Evolutionary conservation across 2,113 vertebrate genomes (phyloP).

Genomic region (Brienomyrus brachyistius): DNA sequence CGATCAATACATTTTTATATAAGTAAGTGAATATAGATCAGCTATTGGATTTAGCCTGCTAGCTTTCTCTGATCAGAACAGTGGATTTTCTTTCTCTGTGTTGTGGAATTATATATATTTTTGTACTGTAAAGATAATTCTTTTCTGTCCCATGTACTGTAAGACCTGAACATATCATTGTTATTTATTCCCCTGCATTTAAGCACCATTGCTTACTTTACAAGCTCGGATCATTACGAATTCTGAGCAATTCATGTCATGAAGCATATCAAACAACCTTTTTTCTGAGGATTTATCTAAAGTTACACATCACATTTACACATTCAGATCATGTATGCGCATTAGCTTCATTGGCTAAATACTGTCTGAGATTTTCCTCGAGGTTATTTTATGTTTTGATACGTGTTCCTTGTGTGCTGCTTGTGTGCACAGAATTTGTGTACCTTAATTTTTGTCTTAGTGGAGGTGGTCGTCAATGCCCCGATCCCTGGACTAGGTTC

Average conservation of each 20-base stretch:
- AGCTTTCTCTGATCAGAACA: conserved; percentile 1
- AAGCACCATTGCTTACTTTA: conserved; percentile 1
- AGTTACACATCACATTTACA: neutral
- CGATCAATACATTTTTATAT: neutral
- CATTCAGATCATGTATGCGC: neutral
- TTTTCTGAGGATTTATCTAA: neutral
- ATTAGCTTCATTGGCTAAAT: neutral
- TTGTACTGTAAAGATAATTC: conserved; percentile 7
- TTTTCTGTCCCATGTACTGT: conserved; percentile 14
- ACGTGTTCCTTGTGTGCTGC: neutral
- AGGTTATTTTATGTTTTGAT: neutral
- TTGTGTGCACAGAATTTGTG: neutral
- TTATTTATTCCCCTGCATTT: conserved; percentile 14
- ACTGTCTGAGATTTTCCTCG: neutral
- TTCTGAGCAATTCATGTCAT: neutral
- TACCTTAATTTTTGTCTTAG: neutral
- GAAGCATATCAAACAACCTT: neutral
- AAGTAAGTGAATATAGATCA: neutral
- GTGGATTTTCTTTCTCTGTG: neutral
- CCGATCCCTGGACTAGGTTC: neutral
- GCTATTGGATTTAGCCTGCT: neutral
- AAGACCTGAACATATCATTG: conserved; percentile 2
- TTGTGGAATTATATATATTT: conserved; percentile 3
- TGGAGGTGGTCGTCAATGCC: neutral
- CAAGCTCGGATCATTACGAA: neutral